Evolutionary conservation across 2,797 vertebrate genomes (phyloP).

Genomic region (Agapornis canus): DNA sequence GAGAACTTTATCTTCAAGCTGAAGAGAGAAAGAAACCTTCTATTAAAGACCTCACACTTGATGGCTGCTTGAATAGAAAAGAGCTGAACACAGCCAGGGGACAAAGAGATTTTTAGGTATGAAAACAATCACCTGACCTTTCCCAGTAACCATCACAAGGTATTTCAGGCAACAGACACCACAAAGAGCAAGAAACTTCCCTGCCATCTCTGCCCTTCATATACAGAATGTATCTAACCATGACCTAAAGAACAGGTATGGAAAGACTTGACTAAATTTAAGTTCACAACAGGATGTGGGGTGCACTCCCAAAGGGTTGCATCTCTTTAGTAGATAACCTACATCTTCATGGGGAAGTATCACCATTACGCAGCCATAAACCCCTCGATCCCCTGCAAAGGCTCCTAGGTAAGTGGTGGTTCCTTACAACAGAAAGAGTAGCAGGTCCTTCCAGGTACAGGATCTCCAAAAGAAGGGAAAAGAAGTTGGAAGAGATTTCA

Average conservation of each 20-base stretch:
- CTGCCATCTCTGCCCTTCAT: neutral
- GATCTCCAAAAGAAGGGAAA: conserved; percentile 90
- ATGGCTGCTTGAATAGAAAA: neutral
- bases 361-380: neutral
- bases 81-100: neutral
- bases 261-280: neutral
- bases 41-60: neutral
- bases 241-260: neutral
- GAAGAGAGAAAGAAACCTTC: neutral
- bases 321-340: neutral
- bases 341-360: neutral
- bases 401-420: neutral
- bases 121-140: neutral
- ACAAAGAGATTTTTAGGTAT: neutral
- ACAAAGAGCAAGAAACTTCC: neutral
- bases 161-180: neutral
- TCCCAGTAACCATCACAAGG: neutral
- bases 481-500: conserved; percentile 93
- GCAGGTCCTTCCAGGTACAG: conserved; percentile 84
- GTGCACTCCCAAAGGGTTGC: neutral
- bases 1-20: conserved; percentile 94
- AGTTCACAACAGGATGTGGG: neutral
- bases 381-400: neutral
- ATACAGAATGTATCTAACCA: neutral
- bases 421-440: conserved; percentile 85